These are phyloP conservation scores for Pyrgilauda ruficollis DNA, from an alignment of 2,113 vertebrate species.

Conservation along the genomic window DNA sequence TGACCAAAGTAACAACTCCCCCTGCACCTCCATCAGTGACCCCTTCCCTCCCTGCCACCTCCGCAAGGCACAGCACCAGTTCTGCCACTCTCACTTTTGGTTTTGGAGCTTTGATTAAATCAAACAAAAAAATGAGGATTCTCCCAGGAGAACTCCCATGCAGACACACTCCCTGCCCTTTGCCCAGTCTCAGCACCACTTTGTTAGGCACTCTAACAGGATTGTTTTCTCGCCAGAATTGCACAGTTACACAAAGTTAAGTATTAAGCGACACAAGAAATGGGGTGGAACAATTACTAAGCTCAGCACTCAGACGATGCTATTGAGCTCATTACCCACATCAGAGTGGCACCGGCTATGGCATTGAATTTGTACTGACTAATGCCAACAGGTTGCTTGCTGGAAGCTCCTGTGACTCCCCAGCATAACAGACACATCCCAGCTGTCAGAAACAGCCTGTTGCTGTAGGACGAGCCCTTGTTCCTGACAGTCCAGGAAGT, in stretches of 20 bases:
- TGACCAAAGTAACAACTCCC: background rate
- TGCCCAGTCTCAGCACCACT: background rate
- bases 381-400: background rate
- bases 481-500: background rate
- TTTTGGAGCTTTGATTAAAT: background rate
- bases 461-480: background rate
- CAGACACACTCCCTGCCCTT: background rate
- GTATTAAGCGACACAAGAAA: background rate
- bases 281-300: background rate
- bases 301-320: background rate
- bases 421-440: background rate
- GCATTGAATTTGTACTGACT: too few relatives aligned
- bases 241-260: background rate
- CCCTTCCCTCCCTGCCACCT: background rate
- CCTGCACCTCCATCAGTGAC: background rate
- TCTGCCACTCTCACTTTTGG: background rate
- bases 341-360: background rate
- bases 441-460: background rate
- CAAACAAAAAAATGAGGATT: background rate
- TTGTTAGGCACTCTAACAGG: background rate
- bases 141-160: background rate
- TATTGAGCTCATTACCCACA: accelerated
- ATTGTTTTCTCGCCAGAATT: background rate
- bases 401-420: background rate
- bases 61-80: background rate